A percentile compares a stretch with the other conserved stretches of the same genome.
These are phyloP conservation scores for chimpanzee (Pan troglodytes) DNA, from an alignment of 2,113 vertebrate species.

Conservation along the genomic window DNA sequence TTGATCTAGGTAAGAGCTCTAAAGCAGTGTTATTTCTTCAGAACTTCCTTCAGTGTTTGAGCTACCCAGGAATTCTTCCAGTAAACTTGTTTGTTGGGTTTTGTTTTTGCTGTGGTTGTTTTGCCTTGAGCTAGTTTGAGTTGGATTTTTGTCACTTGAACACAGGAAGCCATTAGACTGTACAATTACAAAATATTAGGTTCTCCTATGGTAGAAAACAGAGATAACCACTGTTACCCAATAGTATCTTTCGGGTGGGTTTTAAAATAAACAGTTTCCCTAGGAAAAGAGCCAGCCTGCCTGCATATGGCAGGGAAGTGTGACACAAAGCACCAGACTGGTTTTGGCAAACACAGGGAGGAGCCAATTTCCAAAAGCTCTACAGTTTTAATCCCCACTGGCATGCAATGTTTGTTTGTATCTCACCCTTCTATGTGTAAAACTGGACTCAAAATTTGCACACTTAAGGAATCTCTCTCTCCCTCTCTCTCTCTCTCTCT, in stretches of 20 bases:
- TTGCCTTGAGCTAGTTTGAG: slow-evolving; percentile 46
- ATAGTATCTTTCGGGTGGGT: slow-evolving; percentile 50
- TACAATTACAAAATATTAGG: slow-evolving; percentile 16
- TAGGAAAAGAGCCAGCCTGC: slow-evolving; percentile 75
- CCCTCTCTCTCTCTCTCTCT: neutral
- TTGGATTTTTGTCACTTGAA: slow-evolving; percentile 38
- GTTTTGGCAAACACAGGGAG: slow-evolving; percentile 63
- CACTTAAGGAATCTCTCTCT: slow-evolving; percentile 7
- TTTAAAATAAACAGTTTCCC: slow-evolving; percentile 69
- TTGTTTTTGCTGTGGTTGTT: neutral
- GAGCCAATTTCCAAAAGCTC: slow-evolving; percentile 65
- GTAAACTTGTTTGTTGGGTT: neutral
- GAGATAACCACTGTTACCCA: slow-evolving; percentile 57
- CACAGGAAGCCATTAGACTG: neutral
- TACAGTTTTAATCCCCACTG: slow-evolving; percentile 57
- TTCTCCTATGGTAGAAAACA: slow-evolving; percentile 20
- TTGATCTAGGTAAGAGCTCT: too few relatives aligned
- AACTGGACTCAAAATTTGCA: slow-evolving; percentile 52
- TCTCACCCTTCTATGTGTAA: slow-evolving; percentile 63
- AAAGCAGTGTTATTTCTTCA: neutral
- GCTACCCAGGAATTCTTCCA: neutral
- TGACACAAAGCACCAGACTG: slow-evolving; percentile 76
- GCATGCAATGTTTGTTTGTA: slow-evolving; percentile 57
- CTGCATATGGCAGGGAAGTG: slow-evolving; percentile 74
- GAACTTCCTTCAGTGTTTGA: neutral